Evolutionary conservation across 2,113 vertebrate species (phyloP).

Genomic region (Greenwoodochromis staneri): DNA sequence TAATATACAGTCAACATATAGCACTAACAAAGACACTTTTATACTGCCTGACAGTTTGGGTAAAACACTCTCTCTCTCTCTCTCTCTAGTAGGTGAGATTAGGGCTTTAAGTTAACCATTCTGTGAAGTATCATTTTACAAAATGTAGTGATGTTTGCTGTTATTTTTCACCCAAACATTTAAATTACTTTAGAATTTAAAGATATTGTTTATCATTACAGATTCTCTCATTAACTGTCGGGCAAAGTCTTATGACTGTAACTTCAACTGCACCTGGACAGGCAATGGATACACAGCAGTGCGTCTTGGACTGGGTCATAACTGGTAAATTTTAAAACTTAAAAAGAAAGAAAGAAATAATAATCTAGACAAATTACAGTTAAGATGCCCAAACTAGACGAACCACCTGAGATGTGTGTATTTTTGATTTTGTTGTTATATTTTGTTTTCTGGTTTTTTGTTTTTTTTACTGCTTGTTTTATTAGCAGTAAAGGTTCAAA

Average conservation of each 20-base stretch:
- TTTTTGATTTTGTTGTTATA: not conserved
- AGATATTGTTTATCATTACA: constrained; percentile 9
- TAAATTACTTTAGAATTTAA: not conserved
- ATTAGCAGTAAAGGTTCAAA: constrained; percentile 12
- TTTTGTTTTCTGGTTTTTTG: not conserved
- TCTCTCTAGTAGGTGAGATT: not conserved
- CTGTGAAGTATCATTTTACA: not conserved
- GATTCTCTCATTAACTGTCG: constrained; percentile 36
- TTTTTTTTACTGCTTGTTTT: not conserved
- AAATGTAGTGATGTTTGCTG: not conserved
- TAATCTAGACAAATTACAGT: not conserved
- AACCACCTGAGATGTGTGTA: not conserved
- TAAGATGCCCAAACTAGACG: not conserved
- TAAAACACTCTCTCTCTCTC: not conserved
- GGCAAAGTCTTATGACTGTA: constrained; percentile 67
- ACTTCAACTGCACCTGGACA: constrained; percentile 55
- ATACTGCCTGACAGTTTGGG: not conserved
- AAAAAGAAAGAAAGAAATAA: not conserved
- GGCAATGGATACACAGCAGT: not conserved
- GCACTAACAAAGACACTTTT: not conserved
- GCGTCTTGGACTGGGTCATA: constrained; percentile 54
- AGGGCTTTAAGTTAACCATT: not conserved
- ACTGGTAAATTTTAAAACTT: constrained; percentile 46
- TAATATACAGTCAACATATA: not conserved
- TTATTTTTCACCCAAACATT: not conserved